Evolutionary conservation across 1,140 invertebrate species (phyloP), one percentile per base, ranked within the genome.

Genomic region (Littorina saxatilis): DNA sequence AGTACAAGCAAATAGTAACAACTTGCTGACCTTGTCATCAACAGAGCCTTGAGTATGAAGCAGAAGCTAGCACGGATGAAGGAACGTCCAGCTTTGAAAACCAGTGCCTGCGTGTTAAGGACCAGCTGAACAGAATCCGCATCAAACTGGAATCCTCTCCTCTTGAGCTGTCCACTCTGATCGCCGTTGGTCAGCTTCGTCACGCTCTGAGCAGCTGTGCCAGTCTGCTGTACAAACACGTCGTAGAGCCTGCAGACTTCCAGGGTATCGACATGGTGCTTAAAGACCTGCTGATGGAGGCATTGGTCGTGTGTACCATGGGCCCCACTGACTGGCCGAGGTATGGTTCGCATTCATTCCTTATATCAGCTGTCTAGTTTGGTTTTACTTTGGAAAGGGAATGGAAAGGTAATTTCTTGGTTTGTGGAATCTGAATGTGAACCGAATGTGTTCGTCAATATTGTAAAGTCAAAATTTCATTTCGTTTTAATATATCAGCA

Each of bases 1-100:
- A n/a, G n/a, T n/a, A n/a, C n/a, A n/a, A n/a, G n/a, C n/a, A n/a
- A n/a, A n/a, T n/a, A n/a, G n/a, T n/a, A n/a, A n/a, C n/a, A n/a
- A n/a, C n/a, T n/a, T n/a, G n/a, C n/a, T n/a, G n/a, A n/a, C n/a
- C n/a, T 27, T 80, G 17, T 63, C 23, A 9, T 35, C 23, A 37
- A 27, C 74, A 77, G 75, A 63, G 63, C 39, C 55, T 61, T 0
- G 52, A 61, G 32, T 40, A 63, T 78, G 75, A 78, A 61, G 63
- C 13, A 35, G 75, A 55, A 13, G 55, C 35, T 17, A 72, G 35
- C 17, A 27, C 35, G 29, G 68, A 40, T 11, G 37, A 27, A 37
- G 32, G 20, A 17, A 37, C 2, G 20, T 39, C 7, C 37, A 72
- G 68, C 20, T 40, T 72, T 43, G 15, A 35, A 13, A 37, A 27